Evolutionary conservation across 2,888 invertebrate species (phyloP), one percentile per base, ranked within the genome.

Genomic region (Cephus pulcher): DNA sequence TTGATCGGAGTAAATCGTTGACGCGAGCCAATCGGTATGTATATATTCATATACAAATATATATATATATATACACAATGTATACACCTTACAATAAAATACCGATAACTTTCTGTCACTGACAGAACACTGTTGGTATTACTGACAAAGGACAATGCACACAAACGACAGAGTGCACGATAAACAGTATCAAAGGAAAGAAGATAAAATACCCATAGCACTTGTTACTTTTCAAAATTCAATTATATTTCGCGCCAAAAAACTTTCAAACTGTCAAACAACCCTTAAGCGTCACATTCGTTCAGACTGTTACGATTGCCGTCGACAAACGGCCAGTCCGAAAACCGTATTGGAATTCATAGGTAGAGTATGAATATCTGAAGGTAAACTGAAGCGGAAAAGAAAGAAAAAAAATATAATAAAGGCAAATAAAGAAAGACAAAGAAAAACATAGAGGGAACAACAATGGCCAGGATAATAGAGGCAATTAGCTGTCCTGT

Each of bases 391-490:
- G 23, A 0, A 23, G 56, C 9, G 0, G 9, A 0, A 56, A 9
- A 56, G 56, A 56, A 1, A 9, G 9, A 2, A 56, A 23, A 23
- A 23, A 15, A 56, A 15, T 4, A 40, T 56, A 56, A 56, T 56
- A 56, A 56, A 56, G 56, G 6, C 23, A 56, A 56, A 23, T 56
- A 69, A 11, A 80, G 32, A 68, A 32, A 34, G 70, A 75, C 15
- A 70, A 71, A 69, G 37, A 69, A 34, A 69, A 74, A 73, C 71
- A 78, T 71, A 75, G 69, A 68, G 34, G 32, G 75, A 23, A 33
- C 78, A 85, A 84, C 82, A 86, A 84, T 84, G 77, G 77, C 75
- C 75, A 77, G 81, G 79, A 83, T 84, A 84, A 85, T 82, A 79
- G 80, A 74, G 74, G 82, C 78, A 82, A 85, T 84, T 83, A 82